Evolutionary conservation across 2,797 vertebrate genomes (phyloP), one percentile per base, ranked within the genome.

Genomic region (Eulemur mongoz): DNA sequence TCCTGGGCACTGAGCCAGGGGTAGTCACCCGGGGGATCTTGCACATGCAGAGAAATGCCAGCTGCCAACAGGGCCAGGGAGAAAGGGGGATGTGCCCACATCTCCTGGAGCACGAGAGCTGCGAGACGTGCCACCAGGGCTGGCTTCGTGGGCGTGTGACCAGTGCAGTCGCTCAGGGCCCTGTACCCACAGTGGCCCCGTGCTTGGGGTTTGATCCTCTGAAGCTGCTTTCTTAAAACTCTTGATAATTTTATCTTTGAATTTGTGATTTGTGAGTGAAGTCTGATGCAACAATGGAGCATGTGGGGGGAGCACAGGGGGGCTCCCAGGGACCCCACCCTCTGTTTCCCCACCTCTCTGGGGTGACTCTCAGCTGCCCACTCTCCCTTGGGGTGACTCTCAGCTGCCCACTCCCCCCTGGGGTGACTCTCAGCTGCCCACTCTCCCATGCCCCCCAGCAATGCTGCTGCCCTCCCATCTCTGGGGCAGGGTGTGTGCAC

Each of bases 101-200:
- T 3, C 23, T 86, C 25, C 63, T 50, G 65, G 9, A 61, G 32
- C 45, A 1, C 0, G 5, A 11, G 2, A 7, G 9, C 27, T 22
- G 57, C 2, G 1, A 4, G 5, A n/a, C 9, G 4, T 0, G 2
- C 30, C 45, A 5, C 43, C 38, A 22, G 38, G 76, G 18, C 35
- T 17, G 8, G 54, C 30, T 25, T 32, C 0, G 0, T 10, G 22
- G 32, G 7, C 30, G 0, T 0, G 43, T 32, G 85, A 38, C 45
- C 30, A 0, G 30, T 0, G 8, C 5, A 2, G 10, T 7, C 1
- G 0, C 13, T 12, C 3, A 0, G 65, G 70, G 23, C 8, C 54
- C 57, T 32, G 7, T 8, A 14, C n/a, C 14, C 20, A 48, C 7
- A 54, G 32, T 32, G 22, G 3, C 12, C 30, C 54, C 14, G 2